Evolutionary conservation across 2,797 vertebrate species (phyloP).

Genomic region (Sebastes jordani): DNA sequence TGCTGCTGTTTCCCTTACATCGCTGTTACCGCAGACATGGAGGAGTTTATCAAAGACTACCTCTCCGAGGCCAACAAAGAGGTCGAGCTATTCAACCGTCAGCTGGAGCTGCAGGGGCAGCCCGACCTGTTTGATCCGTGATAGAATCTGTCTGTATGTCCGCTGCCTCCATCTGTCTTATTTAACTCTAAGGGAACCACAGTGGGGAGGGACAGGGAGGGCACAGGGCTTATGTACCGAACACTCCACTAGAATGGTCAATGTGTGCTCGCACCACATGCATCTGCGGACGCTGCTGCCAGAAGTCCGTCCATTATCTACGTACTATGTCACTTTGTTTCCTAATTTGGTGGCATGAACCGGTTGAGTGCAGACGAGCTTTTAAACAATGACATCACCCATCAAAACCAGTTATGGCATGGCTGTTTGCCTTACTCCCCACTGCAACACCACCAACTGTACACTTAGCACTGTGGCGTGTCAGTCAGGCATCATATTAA

Average conservation of each 20-base stretch:
- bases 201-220: slow-evolving; percentile 36
- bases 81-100: slow-evolving; percentile 91
- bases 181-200: slow-evolving; percentile 28
- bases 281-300: slow-evolving; percentile 13
- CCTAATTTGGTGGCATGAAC: slow-evolving; percentile 1
- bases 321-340: slow-evolving; percentile 28
- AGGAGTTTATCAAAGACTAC: slow-evolving; percentile 93
- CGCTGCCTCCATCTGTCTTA: slow-evolving; percentile 38
- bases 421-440: neutral
- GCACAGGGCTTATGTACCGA: slow-evolving; percentile 9
- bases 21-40: slow-evolving; percentile 86
- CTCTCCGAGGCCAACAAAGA: slow-evolving; percentile 91
- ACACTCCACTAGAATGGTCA: slow-evolving; percentile 37
- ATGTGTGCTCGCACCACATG: slow-evolving; percentile 34
- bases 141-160: slow-evolving; percentile 46
- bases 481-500: neutral
- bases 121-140: slow-evolving; percentile 91
- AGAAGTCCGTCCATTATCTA: slow-evolving; percentile 3
- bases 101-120: slow-evolving; percentile 90
- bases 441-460: neutral
- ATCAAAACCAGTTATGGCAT: neutral
- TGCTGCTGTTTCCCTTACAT: slow-evolving; percentile 79
- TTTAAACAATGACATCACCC: slow-evolving; percentile 27
- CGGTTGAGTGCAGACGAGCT: neutral
- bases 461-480: slow-evolving; percentile 10